Percentiles rank a stretch among this genome's conserved stretches.
Evolutionary conservation across 2,797 vertebrate species (phyloP).

Genomic region (Chromis chromis): DNA sequence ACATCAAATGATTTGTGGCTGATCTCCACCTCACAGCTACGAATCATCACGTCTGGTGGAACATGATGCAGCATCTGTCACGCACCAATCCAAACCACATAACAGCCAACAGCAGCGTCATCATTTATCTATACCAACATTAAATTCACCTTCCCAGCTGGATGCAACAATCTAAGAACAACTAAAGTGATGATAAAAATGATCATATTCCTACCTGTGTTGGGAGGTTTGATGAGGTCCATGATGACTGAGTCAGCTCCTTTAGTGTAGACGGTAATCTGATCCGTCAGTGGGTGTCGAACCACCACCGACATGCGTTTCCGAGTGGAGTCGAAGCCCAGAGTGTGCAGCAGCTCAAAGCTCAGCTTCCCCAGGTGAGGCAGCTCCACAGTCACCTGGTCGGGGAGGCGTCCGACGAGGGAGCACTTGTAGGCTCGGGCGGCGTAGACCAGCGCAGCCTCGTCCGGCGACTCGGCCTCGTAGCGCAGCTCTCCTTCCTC

Average conservation of each 20-base stretch:
- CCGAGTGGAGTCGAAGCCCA: conserved; percentile 94
- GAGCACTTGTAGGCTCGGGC: conserved; percentile 93
- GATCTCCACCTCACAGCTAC: conserved; percentile 4
- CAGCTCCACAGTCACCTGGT: conserved; percentile 95
- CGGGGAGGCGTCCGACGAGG: conserved; percentile 91
- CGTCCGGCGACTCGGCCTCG: conserved; percentile 95
- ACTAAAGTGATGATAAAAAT: background rate
- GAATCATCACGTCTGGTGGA: conserved; percentile 28
- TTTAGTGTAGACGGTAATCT: conserved; percentile 97
- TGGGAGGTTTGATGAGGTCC: conserved; percentile 91
- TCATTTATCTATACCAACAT: background rate
- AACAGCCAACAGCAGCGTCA: background rate
- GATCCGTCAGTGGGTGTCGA: conserved; percentile 92
- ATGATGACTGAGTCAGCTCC: conserved; percentile 96
- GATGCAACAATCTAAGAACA: background rate
- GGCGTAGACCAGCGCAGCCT: conserved; percentile 95
- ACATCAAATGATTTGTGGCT: conserved; percentile 9
- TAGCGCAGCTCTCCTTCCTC: conserved; percentile 91
- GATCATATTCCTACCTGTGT: conserved; percentile 84
- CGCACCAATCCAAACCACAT: background rate
- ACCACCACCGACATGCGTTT: conserved; percentile 99
- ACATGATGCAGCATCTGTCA: background rate
- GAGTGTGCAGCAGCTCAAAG: conserved; percentile 95
- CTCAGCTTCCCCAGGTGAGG: conserved; percentile 93
- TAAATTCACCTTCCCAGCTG: background rate